Conservation (phyloP, 2,888 invertebrate genomes). For the Polydrusus pterygomalis region DNA sequence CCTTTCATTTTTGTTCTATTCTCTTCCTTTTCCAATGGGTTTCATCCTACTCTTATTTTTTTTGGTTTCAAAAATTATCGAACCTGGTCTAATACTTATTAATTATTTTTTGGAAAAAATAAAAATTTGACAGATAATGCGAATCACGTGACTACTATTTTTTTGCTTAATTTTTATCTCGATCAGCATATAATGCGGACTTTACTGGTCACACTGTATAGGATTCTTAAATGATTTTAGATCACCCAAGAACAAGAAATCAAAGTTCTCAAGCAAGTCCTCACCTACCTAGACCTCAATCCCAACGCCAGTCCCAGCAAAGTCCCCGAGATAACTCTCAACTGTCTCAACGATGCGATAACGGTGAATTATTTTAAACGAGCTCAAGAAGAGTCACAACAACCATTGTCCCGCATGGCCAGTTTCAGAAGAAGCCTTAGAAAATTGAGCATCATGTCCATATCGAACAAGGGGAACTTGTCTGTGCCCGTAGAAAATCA, state of each 20-base stretch:
- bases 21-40: too few species aligned
- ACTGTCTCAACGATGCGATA: constrained; percentile 60
- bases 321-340: constrained; percentile 65
- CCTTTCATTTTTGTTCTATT: too few species aligned
- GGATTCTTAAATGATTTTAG: constrained; percentile 64
- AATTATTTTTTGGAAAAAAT: too few species aligned
- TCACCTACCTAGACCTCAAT: constrained; percentile 64
- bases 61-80: too few species aligned
- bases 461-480: constrained; percentile 56
- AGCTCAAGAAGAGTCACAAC: constrained; percentile 51
- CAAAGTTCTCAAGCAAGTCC: constrained; percentile 64
- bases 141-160: too few species aligned
- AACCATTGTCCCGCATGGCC: constrained; percentile 57
- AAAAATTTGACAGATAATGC: too few species aligned
- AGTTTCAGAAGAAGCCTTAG: constrained; percentile 65
- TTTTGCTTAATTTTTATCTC: too few species aligned
- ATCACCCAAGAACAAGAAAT: constrained; percentile 64
- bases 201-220: too few species aligned
- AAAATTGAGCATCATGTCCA: constrained; percentile 61
- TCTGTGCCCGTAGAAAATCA: constrained; percentile 29
- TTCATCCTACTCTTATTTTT: too few species aligned
- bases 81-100: too few species aligned
- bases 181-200: too few species aligned
- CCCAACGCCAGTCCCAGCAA: constrained; percentile 61
- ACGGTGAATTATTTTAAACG: constrained; percentile 61